These are phyloP conservation scores for Dipodomys spectabilis DNA, from an alignment of 2,113 vertebrate genomes.

Conservation along the genomic window DNA sequence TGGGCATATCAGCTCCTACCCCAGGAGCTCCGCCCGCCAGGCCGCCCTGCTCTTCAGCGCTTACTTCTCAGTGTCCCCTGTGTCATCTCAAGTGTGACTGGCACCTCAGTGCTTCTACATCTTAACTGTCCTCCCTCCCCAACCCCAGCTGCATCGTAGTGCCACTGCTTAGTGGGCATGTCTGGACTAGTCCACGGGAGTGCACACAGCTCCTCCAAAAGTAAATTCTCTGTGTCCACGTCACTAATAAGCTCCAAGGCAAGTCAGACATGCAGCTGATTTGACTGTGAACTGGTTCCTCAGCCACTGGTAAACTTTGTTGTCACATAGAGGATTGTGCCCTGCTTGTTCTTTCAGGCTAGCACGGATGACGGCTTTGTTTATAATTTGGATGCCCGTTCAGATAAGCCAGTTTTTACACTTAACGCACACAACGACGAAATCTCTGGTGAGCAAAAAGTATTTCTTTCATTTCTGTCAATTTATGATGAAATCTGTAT, in stretches of 20 bases:
- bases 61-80: background rate
- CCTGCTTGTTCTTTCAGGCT: conserved; percentile 85
- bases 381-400: conserved; percentile 96
- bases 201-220: background rate
- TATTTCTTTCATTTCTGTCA: background rate
- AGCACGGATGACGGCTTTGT: conserved; percentile 99
- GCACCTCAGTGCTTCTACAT: too few relatives aligned
- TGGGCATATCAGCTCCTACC: background rate
- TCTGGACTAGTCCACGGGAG: background rate
- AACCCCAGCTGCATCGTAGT: background rate
- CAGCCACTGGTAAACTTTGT: background rate
- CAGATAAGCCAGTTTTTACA: conserved; percentile 96
- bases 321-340: background rate
- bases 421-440: conserved; percentile 95
- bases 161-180: rapidly evolving
- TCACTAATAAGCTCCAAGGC: background rate
- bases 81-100: too few relatives aligned
- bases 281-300: background rate
- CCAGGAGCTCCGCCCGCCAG: background rate
- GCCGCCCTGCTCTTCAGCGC: background rate
- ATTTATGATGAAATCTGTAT: background rate
- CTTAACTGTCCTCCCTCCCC: too few relatives aligned
- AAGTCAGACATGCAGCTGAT: background rate
- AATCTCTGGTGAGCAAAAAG: conserved; percentile 91
- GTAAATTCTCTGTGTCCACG: background rate